Conservation (phyloP, 2,888 invertebrate genomes). For the Pristionchus japonicus region DNA sequence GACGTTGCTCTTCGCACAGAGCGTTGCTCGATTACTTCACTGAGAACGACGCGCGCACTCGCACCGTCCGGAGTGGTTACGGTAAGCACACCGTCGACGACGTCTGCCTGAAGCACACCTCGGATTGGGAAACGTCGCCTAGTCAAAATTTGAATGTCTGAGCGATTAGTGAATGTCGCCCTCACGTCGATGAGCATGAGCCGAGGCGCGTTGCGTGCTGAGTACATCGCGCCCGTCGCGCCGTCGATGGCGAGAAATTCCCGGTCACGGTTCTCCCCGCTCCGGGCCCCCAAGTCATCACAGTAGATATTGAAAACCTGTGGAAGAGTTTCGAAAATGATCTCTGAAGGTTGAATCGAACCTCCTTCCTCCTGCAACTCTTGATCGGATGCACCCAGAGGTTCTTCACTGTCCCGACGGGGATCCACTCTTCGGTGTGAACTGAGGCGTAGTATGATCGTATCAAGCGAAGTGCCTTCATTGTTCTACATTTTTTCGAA, state of each 20-base stretch:
- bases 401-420: constrained; percentile 56
- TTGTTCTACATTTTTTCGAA: neutral
- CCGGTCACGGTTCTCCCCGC: constrained; percentile 54
- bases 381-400: constrained; percentile 60
- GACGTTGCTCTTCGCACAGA: neutral
- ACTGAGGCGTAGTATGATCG: neutral
- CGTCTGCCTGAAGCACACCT: constrained; percentile 50
- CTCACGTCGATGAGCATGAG: neutral
- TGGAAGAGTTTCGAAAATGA: too few species aligned
- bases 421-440: constrained; percentile 52
- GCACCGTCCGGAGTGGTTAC: constrained; percentile 50
- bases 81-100: constrained; percentile 51
- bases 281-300: constrained; percentile 50
- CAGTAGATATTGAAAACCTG: constrained; percentile 59
- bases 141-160: neutral
- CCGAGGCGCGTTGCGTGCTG: neutral
- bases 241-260: constrained; percentile 54
- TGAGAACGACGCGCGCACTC: constrained; percentile 49
- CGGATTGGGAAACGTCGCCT: constrained; percentile 51
- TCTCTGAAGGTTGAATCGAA: neutral
- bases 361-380: constrained; percentile 48
- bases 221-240: constrained; percentile 50
- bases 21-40: constrained; percentile 47
- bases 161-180: neutral
- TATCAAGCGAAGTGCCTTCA: constrained; percentile 44